phyloP scores from a whole-genome alignment of 2,113 vertebrate genomes.

The Solenodon paradoxus region DNA sequence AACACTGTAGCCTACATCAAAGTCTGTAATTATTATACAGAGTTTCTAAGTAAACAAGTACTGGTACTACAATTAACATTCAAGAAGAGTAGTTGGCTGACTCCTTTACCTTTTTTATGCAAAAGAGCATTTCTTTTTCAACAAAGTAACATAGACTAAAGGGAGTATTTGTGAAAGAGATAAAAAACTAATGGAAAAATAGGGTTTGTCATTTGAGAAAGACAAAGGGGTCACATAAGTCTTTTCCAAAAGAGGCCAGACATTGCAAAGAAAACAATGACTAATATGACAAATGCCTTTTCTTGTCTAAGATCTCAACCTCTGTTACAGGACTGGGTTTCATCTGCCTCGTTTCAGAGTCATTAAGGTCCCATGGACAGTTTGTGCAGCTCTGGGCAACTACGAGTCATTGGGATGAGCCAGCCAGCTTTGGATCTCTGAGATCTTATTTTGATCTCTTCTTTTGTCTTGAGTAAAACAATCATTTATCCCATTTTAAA shows the following conservation, averaged over 20 bases:
- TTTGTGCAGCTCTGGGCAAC: not conserved
- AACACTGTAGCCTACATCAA: constrained; percentile 39
- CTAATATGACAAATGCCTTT: not conserved
- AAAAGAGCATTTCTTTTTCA: constrained; percentile 24
- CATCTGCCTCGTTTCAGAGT: not conserved
- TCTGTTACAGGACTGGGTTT: not conserved
- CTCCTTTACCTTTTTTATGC: constrained; percentile 37
- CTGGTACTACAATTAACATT: constrained; percentile 57
- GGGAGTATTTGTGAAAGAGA: not conserved
- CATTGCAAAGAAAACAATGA: not conserved
- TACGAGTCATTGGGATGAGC: not conserved
- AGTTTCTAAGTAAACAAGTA: constrained; percentile 57
- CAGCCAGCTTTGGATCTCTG: not conserved
- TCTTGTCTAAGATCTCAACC: not conserved
- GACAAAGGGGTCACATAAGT: not conserved
- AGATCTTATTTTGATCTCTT: not conserved
- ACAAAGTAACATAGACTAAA: not conserved
- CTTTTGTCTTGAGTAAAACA: not conserved
- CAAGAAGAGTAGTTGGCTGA: constrained; percentile 48
- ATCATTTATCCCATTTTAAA: not conserved
- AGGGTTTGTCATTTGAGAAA: not conserved
- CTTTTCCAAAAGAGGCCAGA: not conserved
- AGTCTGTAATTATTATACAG: constrained; percentile 45
- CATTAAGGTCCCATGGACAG: not conserved
- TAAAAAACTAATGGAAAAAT: constrained; percentile 16